phyloP scores from a whole-genome alignment of 2,797 vertebrate species.

The Hapalemur alaotrensis region DNA sequence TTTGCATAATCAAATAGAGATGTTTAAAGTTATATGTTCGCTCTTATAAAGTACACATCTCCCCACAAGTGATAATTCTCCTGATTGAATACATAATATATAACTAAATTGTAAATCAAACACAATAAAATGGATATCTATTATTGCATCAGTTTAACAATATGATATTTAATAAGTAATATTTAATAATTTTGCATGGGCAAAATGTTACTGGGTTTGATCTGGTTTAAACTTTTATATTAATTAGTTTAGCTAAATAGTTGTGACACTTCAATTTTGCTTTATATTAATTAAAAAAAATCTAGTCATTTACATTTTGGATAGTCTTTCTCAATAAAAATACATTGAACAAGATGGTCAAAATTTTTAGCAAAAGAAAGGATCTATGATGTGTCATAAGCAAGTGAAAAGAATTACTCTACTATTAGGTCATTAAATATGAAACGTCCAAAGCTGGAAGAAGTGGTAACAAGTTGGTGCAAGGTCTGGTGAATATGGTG shows the following conservation, averaged over 20 bases:
- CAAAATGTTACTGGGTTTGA: neutral
- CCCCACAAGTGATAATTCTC: neutral
- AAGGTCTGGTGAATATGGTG: no score
- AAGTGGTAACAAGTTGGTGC: no score
- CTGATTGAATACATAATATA: neutral
- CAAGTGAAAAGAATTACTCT: neutral
- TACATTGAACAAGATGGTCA: neutral
- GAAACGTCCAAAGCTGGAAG: no score
- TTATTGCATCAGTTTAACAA: neutral
- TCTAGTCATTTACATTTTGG: neutral
- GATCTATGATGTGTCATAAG: neutral
- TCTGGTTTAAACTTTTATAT: neutral
- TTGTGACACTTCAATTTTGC: neutral
- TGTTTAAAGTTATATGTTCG: neutral
- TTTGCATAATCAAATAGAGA: neutral
- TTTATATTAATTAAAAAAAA: neutral
- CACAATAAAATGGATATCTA: neutral
- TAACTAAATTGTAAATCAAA: neutral
- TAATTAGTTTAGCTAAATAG: neutral
- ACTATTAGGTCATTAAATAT: no score
- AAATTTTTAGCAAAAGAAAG: neutral
- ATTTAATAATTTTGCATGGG: neutral
- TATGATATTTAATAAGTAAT: neutral
- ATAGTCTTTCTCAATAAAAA: neutral
- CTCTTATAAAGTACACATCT: neutral